phyloP scores from a whole-genome alignment of 2,113 vertebrate genomes.

The Peromyscus californicus region DNA sequence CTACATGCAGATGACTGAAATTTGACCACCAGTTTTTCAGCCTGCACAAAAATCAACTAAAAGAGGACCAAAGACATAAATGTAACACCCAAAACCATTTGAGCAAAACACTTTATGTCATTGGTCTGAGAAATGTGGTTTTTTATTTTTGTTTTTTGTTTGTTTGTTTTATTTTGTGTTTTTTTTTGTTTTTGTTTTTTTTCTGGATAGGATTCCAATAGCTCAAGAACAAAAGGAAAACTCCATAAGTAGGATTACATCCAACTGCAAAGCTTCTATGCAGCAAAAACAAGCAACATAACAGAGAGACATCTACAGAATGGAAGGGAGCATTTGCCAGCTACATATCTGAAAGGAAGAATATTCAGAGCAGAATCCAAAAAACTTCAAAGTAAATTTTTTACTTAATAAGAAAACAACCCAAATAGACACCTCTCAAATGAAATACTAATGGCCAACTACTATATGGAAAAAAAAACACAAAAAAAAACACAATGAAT shows the following conservation, averaged over 20 bases:
- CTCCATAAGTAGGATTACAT: not conserved
- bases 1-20: not conserved
- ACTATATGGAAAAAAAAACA: not conserved
- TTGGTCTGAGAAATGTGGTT: too few species aligned
- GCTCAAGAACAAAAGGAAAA: not conserved
- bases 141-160: too few species aligned
- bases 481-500: not conserved
- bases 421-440: not conserved
- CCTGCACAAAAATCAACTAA: not conserved
- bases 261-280: not conserved
- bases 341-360: not conserved
- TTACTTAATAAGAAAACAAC: not conserved
- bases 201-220: not conserved
- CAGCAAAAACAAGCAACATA: not conserved
- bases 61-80: not conserved
- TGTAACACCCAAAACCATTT: not conserved
- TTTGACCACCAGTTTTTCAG: not conserved
- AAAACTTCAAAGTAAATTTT: not conserved
- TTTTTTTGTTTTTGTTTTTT: too few species aligned
- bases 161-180: too few species aligned
- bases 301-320: not conserved
- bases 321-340: not conserved
- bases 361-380: not conserved
- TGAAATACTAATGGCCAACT: not conserved
- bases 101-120: not conserved